Percentiles rank a stretch among this genome's conserved stretches.
Evolutionary conservation across 2,888 invertebrate species (phyloP).

Genomic region (Aspidapion aeneum): DNA sequence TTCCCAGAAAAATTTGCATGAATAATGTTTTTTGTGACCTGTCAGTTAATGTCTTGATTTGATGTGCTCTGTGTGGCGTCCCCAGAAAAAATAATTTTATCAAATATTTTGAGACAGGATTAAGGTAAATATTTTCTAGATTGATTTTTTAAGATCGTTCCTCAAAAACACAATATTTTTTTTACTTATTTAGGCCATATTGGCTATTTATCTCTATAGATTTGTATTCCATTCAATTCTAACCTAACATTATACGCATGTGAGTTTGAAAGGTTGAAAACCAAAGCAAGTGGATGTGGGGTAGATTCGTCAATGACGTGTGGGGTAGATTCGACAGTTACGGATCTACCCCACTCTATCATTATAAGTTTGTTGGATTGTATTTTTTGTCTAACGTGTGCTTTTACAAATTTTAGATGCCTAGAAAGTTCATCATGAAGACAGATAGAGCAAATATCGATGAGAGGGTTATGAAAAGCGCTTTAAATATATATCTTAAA

Average conservation of each 20-base stretch:
- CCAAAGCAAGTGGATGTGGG: constrained; percentile 1
- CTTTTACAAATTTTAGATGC: constrained; percentile 15
- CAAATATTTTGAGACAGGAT: no score
- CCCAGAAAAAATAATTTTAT: no score
- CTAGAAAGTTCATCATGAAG: constrained; percentile 9
- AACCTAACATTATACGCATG: constrained; percentile 3
- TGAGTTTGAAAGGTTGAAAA: neutral
- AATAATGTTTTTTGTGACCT: no score
- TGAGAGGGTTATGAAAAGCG: constrained; percentile 6
- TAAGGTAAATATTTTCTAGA: constrained; percentile 11
- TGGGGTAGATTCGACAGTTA: constrained; percentile 6
- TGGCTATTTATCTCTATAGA: constrained; percentile 5
- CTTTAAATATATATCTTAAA: constrained; percentile 8
- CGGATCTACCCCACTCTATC: constrained; percentile 4
- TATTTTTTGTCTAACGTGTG: neutral
- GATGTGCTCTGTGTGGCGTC: no score
- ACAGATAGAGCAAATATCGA: constrained; percentile 13
- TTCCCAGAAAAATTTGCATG: no score
- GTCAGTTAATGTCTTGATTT: no score
- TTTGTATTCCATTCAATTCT: neutral
- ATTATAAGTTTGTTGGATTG: neutral
- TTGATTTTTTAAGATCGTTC: neutral
- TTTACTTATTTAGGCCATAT: neutral
- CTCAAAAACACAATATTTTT: constrained; percentile 1
- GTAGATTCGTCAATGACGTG: constrained; percentile 7